These are phyloP conservation scores for Parambassis ranga DNA, from an alignment of 2,797 vertebrate species.

Conservation along the genomic window DNA sequence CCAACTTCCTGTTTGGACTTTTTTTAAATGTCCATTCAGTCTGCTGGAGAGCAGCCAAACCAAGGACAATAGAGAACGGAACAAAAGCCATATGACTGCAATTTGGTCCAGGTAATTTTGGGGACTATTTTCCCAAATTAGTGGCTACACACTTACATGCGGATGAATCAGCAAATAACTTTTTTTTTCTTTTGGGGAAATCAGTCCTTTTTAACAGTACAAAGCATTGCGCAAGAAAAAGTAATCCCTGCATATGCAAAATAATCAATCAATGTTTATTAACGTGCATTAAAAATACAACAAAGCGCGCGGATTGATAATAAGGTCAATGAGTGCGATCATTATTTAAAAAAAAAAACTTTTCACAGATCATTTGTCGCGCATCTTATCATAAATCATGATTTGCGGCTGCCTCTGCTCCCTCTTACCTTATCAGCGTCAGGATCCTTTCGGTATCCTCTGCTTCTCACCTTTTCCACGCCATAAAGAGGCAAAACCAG, in stretches of 20 bases:
- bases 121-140: background rate
- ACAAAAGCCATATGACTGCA: background rate
- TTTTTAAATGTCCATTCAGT: constrained; percentile 11
- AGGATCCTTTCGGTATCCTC: constrained; percentile 80
- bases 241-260: background rate
- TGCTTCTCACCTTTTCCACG: constrained; percentile 79
- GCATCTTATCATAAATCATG: too few relatives aligned
- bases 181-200: background rate
- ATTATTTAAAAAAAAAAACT: background rate
- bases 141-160: background rate
- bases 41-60: constrained; percentile 37
- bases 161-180: background rate
- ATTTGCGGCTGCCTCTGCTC: too few relatives aligned
- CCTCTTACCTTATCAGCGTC: constrained; percentile 81
- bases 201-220: background rate
- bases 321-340: background rate
- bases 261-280: background rate
- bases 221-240: background rate
- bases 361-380: too few relatives aligned
- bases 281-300: background rate
- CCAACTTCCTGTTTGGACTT: constrained; percentile 50
- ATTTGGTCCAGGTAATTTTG: background rate
- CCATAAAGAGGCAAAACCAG: constrained; percentile 70
- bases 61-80: constrained; percentile 28
- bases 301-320: background rate